Conservation (phyloP, 2,888 invertebrate genomes). For the Heliconius ismenius region DNA sequence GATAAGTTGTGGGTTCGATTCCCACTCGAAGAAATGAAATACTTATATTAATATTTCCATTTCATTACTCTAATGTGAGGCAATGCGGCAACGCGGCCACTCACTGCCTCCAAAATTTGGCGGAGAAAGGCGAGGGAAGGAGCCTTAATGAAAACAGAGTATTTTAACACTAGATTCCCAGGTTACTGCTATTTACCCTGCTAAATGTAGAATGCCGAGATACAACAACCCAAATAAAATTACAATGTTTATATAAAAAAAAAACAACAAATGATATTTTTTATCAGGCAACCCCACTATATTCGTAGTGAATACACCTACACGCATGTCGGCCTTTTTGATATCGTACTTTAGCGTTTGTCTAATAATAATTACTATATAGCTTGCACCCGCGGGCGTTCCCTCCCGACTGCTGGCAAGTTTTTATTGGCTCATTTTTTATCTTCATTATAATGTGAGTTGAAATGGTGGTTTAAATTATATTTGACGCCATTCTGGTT, state of each 20-base stretch:
- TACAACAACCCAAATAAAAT: too few relatives aligned
- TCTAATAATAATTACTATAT: conserved; percentile 80
- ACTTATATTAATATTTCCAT: too few relatives aligned
- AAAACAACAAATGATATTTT: too few relatives aligned
- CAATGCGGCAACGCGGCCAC: too few relatives aligned
- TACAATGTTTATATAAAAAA: too few relatives aligned
- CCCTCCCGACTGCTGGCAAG: conserved; percentile 48
- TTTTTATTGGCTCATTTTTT: conserved; percentile 43
- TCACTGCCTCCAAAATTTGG: too few relatives aligned
- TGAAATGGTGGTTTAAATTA: conserved; percentile 14
- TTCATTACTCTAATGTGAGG: too few relatives aligned
- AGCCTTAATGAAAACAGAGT: too few relatives aligned
- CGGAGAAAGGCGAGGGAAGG: too few relatives aligned
- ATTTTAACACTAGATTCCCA: too few relatives aligned
- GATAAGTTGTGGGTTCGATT: not conserved
- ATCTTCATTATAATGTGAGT: conserved; percentile 57
- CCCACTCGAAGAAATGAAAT: not conserved
- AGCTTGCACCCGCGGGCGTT: conserved; percentile 67
- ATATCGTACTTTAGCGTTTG: conserved; percentile 69
- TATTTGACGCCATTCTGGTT: conserved; percentile 45
- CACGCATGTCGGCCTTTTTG: conserved; percentile 72
- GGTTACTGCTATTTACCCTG: too few relatives aligned
- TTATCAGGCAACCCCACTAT: not conserved
- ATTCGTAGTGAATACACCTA: conserved; percentile 42
- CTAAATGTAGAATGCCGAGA: too few relatives aligned